Conservation (phyloP, 2,888 invertebrate species). For the Acrobasis repandana region DNA sequence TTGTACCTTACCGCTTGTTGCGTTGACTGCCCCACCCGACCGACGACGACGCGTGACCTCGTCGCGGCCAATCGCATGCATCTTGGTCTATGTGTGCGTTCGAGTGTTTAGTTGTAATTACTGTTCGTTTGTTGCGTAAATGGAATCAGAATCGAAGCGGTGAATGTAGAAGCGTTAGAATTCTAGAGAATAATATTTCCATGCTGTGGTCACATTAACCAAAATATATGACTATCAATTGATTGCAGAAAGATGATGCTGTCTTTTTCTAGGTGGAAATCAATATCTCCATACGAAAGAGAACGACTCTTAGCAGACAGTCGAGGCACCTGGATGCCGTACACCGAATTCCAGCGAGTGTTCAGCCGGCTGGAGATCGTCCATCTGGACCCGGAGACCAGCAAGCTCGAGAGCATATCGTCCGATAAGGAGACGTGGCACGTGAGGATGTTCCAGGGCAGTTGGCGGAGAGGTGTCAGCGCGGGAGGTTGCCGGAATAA, state of each 20-base stretch:
- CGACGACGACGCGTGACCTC: too few relatives aligned
- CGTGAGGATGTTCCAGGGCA: constrained; percentile 92
- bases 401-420: constrained; percentile 91
- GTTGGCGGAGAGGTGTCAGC: constrained; percentile 93
- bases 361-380: constrained; percentile 93
- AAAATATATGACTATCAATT: too few relatives aligned
- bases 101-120: too few relatives aligned
- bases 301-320: constrained; percentile 87
- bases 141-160: too few relatives aligned
- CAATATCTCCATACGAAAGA: constrained; percentile 87
- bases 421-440: constrained; percentile 91
- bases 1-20: too few relatives aligned
- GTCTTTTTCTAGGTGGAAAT: constrained; percentile 84
- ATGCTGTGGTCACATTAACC: too few relatives aligned
- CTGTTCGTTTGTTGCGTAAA: too few relatives aligned
- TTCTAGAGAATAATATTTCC: too few relatives aligned
- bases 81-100: too few relatives aligned
- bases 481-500: constrained; percentile 96
- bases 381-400: constrained; percentile 93
- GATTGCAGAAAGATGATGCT: background rate
- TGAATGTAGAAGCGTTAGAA: too few relatives aligned
- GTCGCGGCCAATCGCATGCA: too few relatives aligned
- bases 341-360: constrained; percentile 90
- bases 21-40: too few relatives aligned
- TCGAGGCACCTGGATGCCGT: constrained; percentile 93